phyloP scores from a whole-genome alignment of 1,140 invertebrate species.

The Polyergus mexicanus region DNA sequence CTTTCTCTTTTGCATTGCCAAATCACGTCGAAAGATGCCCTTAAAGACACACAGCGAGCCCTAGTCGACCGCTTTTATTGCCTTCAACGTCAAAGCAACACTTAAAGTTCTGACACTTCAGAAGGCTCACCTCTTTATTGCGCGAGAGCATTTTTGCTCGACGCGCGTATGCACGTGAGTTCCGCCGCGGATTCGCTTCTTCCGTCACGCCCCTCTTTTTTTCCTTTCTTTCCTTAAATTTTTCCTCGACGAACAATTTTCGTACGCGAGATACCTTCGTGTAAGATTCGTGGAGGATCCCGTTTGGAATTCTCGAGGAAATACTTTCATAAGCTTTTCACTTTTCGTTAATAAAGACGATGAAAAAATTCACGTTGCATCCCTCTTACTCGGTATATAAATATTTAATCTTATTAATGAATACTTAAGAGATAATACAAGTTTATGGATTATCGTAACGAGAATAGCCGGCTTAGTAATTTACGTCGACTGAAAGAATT shows the following conservation, averaged over 20 bases:
- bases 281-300: background rate
- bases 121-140: constrained; percentile 69
- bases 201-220: background rate
- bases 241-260: constrained; percentile 25
- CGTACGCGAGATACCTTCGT: background rate
- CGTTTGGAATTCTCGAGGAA: background rate
- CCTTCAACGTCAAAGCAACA: constrained; percentile 69
- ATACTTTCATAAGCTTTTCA: constrained; percentile 50
- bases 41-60: constrained; percentile 19
- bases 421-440: constrained; percentile 9
- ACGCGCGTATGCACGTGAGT: constrained; percentile 16
- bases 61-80: constrained; percentile 60
- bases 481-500: constrained; percentile 23
- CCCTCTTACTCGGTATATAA: background rate
- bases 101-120: constrained; percentile 70
- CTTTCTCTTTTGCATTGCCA: background rate
- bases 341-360: constrained; percentile 44
- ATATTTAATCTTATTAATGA: constrained; percentile 35
- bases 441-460: constrained; percentile 17
- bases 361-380: constrained; percentile 25
- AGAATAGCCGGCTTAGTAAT: background rate
- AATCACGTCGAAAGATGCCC: constrained; percentile 10
- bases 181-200: constrained; percentile 35
- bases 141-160: constrained; percentile 54
- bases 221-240: constrained; percentile 17